These are phyloP conservation scores for Ochotona curzoniae DNA, from an alignment of 2,113 vertebrate genomes.

Conservation along the genomic window DNA sequence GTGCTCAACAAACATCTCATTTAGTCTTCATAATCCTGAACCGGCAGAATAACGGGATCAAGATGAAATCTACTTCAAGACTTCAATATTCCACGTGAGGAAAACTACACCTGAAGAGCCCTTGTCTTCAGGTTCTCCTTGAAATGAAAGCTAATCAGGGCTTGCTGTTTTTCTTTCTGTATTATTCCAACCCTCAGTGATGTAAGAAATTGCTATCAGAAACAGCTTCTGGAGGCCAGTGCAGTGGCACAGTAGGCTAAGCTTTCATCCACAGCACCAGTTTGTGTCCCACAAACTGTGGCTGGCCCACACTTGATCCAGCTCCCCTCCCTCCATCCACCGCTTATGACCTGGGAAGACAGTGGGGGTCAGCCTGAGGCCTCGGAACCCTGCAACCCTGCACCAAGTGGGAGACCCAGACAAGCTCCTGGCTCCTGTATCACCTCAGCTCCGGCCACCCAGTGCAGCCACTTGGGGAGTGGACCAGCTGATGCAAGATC, in stretches of 20 bases:
- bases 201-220: constrained; percentile 37
- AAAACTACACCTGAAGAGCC: constrained; percentile 33
- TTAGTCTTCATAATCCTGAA: constrained; percentile 44
- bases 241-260: too few species aligned
- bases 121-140: constrained; percentile 28
- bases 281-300: too few species aligned
- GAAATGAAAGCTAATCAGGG: constrained; percentile 48
- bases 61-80: constrained; percentile 17
- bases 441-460: too few species aligned
- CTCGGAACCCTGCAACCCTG: too few species aligned
- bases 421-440: too few species aligned
- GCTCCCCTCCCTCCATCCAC: background rate
- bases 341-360: background rate
- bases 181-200: constrained; percentile 19
- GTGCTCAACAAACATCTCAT: constrained; percentile 43
- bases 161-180: constrained; percentile 53
- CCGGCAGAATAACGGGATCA: constrained; percentile 34
- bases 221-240: background rate
- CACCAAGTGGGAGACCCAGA: too few species aligned
- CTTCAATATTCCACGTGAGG: background rate
- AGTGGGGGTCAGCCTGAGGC: too few species aligned
- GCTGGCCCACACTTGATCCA: too few species aligned
- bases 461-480: too few species aligned
- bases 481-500: too few species aligned
- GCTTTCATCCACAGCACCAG: too few species aligned